Base-by-base conservation (phyloP, 2,888 invertebrate genomes). In the Uropetala carovei region DNA sequence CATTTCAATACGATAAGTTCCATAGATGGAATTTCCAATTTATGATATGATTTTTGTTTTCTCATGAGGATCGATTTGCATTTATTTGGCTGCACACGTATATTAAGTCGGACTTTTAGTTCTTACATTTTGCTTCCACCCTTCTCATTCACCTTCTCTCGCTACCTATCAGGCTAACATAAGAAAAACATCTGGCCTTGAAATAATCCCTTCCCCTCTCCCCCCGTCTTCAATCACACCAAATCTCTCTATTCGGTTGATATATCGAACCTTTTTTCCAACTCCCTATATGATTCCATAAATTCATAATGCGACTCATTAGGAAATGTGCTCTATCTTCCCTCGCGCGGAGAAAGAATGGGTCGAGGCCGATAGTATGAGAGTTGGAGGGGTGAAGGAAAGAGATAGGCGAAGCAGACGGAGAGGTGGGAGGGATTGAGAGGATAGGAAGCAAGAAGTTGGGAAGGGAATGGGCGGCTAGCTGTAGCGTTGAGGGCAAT, bases 121-220 rank as follows among this genome's bases (percentile, higher is more conserved):
- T 27, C 4, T 11, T 22, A 43, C 43, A 43, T 43, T 43, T 43
- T 43, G 43, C 43, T 43, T 43, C 43, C 43, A 3, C 43, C 43
- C 43, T 43, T 43, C 43, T 43, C 43, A 43, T 43, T 43, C 43
- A 1, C 43, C 43, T 43, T 43, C 43, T 43, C 43, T 43, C 43
- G 43, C 43, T 43, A 43, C 5, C 43, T n/a, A 64, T 16, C 5
- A 64, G 60, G 11, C 60, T 43, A n/a, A n/a, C n/a, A n/a, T n/a
- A 30, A 89, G 89, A 89, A 89, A 64, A 89, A 64, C 89, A 89
- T 27, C 68, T 89, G 89, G 89, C 64, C 89, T 89, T 68, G 89
- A 58, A 89, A 89, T 43, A 59, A 18, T 22, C 75, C 86, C 18
- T 59, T 18, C 18, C 60, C 10, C 18, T 30, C 30, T 60, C 86